Evolutionary conservation across 2,888 invertebrate genomes (phyloP).

Genomic region (Apodemia zela): DNA sequence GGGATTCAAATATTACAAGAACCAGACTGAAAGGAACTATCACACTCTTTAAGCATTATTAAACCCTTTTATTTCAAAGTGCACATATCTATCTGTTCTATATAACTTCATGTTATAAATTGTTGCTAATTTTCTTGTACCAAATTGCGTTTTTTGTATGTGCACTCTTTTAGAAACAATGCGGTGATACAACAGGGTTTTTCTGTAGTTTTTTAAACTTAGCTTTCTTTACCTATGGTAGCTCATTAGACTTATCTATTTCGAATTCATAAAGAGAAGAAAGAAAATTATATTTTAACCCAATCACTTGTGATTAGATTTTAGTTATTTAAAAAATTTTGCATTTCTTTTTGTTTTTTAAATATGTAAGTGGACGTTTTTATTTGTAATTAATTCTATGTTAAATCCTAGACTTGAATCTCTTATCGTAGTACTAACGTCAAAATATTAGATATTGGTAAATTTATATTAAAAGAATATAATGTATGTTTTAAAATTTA

Average conservation of each 20-base stretch:
- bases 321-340: slow-evolving; percentile 31
- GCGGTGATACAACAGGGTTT: slow-evolving; percentile 36
- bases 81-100: slow-evolving; percentile 46
- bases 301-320: slow-evolving; percentile 32
- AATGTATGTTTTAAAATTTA: slow-evolving; percentile 37
- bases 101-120: slow-evolving; percentile 27
- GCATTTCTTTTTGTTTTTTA: slow-evolving; percentile 37
- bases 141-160: slow-evolving; percentile 29
- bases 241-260: slow-evolving; percentile 24
- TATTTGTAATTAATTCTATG: slow-evolving; percentile 19
- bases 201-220: slow-evolving; percentile 27
- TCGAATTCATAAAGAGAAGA: slow-evolving; percentile 37
- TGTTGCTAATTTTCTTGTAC: slow-evolving; percentile 29
- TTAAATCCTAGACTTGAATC: slow-evolving; percentile 23
- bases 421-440: slow-evolving; percentile 25
- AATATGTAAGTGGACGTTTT: slow-evolving; percentile 27
- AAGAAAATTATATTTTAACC: slow-evolving; percentile 31
- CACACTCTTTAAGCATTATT: slow-evolving; percentile 87
- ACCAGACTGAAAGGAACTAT: slow-evolving; percentile 91
- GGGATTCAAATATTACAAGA: slow-evolving; percentile 93
- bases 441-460: slow-evolving; percentile 26
- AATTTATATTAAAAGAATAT: slow-evolving; percentile 33
- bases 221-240: slow-evolving; percentile 29
- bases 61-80: slow-evolving; percentile 47
- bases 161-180: slow-evolving; percentile 30